Percentiles rank a stretch among this genome's conserved stretches.
These are phyloP conservation scores for Lasiurus cinereus DNA, from an alignment of 2,113 vertebrate species.

Conservation along the genomic window DNA sequence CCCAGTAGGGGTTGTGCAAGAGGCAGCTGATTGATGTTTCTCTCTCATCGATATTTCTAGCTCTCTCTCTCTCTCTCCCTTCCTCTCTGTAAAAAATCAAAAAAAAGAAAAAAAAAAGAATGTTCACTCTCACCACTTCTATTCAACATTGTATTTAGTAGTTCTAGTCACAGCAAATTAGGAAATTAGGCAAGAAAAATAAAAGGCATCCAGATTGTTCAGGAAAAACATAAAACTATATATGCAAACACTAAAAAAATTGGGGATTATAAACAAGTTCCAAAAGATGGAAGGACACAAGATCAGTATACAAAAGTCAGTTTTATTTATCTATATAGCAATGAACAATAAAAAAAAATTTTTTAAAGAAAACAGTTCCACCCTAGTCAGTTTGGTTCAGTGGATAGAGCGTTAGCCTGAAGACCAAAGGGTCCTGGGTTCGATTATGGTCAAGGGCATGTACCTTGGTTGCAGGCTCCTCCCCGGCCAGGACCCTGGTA, in stretches of 20 bases:
- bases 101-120: not conserved
- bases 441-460: too few species aligned
- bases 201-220: not conserved
- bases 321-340: not conserved
- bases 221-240: slow-evolving; percentile 25
- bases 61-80: too few species aligned
- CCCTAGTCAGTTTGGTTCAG: too few species aligned
- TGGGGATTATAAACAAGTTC: not conserved
- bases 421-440: too few species aligned
- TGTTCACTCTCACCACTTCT: not conserved
- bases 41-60: too few species aligned
- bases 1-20: too few species aligned
- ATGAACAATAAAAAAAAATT: not conserved
- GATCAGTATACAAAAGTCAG: not conserved
- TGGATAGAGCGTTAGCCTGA: too few species aligned
- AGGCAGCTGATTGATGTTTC: too few species aligned
- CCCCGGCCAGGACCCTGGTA: too few species aligned
- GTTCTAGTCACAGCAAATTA: not conserved
- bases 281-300: not conserved
- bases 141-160: not conserved
- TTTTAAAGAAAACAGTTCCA: too few species aligned
- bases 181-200: slow-evolving; percentile 1
- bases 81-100: too few species aligned
- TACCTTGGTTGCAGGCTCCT: too few species aligned
- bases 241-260: not conserved